Evolutionary conservation across 2,888 invertebrate species (phyloP), one percentile per base, ranked within the genome.

Genomic region (Mesopsocus fuscifrons): DNA sequence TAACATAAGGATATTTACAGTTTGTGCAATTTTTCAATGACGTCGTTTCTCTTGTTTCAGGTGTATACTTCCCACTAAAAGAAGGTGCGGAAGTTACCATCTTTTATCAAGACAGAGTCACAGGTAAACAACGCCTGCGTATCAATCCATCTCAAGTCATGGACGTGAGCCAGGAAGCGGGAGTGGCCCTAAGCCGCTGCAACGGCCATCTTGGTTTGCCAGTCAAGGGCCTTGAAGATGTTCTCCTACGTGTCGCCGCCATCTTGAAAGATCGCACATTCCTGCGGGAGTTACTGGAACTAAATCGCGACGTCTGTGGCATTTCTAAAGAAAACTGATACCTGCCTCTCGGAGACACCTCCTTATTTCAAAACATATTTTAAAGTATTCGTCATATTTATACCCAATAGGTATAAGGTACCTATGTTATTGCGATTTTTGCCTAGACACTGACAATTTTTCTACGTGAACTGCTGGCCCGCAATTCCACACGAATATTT

Each of bases 11-110:
- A n/a, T n/a, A n/a, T n/a, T n/a, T n/a, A n/a, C n/a, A n/a, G n/a
- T n/a, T n/a, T n/a, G n/a, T n/a, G n/a, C 11, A 26, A 26, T 26
- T 26, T 26, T 26, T 26, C n/a, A n/a, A n/a, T n/a, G n/a, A n/a
- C n/a, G n/a, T n/a, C n/a, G n/a, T n/a, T n/a, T 11, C 6, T 26
- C 11, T 9, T 9, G 6, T 26, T 26, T 26, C 26, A 26, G 89
- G 89, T 17, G 65, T 91, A 45, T 89, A 88, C 62, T 85, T 89
- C 59, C 79, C 83, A 34, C 68, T 88, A 68, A 74, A 49, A 49
- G 43, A 57, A 53, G 18, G 56, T 35, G 64, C 61, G 53, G 64
- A 56, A 13, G 15, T 22, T n/a, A 16, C 23, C 8, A 26, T 44
- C n/a, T 38, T 38, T 38, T 38, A 38, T 38, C 16, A 15, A 18